A percentile compares a stretch with the other conserved stretches of the same genome.
Conservation (phyloP, 2,797 vertebrate species). For the Naso thynnoides region DNA sequence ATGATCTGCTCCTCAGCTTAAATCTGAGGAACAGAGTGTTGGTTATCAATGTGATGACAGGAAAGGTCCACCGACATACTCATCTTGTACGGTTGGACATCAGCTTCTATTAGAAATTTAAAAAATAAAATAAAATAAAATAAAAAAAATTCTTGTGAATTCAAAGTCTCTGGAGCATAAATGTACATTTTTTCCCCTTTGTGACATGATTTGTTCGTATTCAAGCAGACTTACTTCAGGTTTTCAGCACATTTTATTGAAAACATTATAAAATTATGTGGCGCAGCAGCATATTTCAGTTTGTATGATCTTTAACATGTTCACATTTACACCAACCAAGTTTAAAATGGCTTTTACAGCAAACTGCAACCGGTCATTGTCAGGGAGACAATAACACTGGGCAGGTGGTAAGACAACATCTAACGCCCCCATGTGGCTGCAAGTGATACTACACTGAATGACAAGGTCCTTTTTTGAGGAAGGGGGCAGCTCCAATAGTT, state of each 20-base stretch:
- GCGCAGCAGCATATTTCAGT: constrained; percentile 76
- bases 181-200: background rate
- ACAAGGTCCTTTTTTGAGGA: background rate
- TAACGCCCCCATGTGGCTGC: constrained; percentile 57
- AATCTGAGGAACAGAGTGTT: too few relatives aligned
- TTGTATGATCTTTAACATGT: constrained; percentile 58
- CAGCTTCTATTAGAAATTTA: too few relatives aligned
- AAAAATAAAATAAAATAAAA: too few relatives aligned
- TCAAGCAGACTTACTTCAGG: background rate
- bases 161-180: background rate
- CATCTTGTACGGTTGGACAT: too few relatives aligned
- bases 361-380: constrained; percentile 26
- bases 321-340: constrained; percentile 70
- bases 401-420: constrained; percentile 29
- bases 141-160: too few relatives aligned
- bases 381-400: constrained; percentile 33
- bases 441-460: constrained; percentile 33
- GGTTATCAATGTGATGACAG: too few relatives aligned
- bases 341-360: constrained; percentile 69
- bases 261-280: constrained; percentile 82
- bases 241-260: constrained; percentile 80
- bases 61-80: too few relatives aligned
- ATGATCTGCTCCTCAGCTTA: too few relatives aligned
- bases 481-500: too few relatives aligned
- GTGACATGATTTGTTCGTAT: background rate